phyloP scores from a whole-genome alignment of 1,140 invertebrate species.

The Globodera ellingtonae region DNA sequence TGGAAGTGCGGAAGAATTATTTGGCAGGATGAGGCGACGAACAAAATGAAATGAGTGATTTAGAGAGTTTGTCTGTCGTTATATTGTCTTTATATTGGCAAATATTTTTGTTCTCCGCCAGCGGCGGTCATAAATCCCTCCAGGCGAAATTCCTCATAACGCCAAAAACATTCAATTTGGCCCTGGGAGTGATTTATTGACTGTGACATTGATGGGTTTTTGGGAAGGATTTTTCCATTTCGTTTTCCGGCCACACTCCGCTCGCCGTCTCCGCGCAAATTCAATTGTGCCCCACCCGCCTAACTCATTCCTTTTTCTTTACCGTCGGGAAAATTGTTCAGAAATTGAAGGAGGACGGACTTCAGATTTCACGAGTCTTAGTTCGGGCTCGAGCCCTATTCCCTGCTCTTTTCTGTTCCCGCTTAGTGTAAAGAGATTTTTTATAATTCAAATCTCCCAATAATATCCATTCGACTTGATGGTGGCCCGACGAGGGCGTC shows the following conservation, averaged over 20 bases:
- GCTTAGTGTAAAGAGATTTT: no score
- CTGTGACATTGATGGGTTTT: not conserved
- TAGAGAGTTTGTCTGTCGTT: not conserved
- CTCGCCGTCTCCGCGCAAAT: slow-evolving; percentile 10
- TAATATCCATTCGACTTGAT: not conserved
- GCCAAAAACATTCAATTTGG: not conserved
- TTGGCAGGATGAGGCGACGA: slow-evolving; percentile 16
- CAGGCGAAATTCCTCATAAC: not conserved
- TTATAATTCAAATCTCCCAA: not conserved
- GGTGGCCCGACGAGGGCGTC: slow-evolving; percentile 13
- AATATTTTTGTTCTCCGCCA: not conserved
- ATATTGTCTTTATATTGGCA: not conserved
- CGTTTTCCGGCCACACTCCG: not conserved
- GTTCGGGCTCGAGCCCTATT: no score
- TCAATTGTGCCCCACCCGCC: slow-evolving; percentile 11
- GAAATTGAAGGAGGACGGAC: no score
- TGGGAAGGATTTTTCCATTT: not conserved
- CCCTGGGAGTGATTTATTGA: not conserved
- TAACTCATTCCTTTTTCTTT: not conserved
- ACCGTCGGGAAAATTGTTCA: not conserved
- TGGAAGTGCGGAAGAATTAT: slow-evolving; percentile 42
- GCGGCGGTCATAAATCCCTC: not conserved
- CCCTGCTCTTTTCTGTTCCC: no score
- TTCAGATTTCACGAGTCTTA: no score
- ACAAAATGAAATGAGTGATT: slow-evolving; percentile 17